phyloP scores from a whole-genome alignment of 2,113 vertebrate genomes.

The Podiceps cristatus region DNA sequence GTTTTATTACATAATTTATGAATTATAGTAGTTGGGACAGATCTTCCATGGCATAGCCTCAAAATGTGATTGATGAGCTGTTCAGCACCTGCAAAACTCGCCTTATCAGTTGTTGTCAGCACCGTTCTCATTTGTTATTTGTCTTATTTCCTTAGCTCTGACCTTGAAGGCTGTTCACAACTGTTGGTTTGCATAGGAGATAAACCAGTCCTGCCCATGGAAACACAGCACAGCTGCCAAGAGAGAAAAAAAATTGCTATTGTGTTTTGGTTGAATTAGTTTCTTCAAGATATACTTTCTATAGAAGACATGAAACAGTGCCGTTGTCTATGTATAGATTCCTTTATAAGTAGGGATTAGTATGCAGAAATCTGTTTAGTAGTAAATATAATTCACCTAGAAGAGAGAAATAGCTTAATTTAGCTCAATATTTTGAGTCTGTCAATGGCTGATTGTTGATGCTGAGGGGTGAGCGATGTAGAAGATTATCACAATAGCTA shows the following conservation, averaged over 20 bases:
- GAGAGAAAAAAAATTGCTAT: background rate
- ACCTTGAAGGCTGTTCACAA: constrained; percentile 39
- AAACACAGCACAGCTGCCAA: background rate
- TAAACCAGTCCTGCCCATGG: background rate
- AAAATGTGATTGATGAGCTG: constrained; percentile 45
- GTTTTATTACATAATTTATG: background rate
- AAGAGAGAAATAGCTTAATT: background rate
- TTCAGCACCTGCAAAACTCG: background rate
- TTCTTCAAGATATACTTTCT: background rate
- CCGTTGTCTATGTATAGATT: background rate
- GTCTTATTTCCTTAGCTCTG: constrained; percentile 43
- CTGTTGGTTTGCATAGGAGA: background rate
- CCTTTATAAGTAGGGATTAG: background rate
- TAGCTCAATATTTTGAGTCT: background rate
- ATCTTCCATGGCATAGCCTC: background rate
- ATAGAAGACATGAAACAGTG: background rate
- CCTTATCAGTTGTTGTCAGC: constrained; percentile 18
- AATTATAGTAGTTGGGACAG: background rate
- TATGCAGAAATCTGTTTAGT: background rate
- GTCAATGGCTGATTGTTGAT: background rate
- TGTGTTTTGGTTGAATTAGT: background rate
- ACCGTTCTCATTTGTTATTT: background rate
- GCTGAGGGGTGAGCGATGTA: background rate
- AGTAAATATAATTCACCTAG: background rate
- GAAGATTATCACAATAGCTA: background rate